Conservation (phyloP, 2,888 invertebrate genomes). For the Euspilapteryx auroguttella region DNA sequence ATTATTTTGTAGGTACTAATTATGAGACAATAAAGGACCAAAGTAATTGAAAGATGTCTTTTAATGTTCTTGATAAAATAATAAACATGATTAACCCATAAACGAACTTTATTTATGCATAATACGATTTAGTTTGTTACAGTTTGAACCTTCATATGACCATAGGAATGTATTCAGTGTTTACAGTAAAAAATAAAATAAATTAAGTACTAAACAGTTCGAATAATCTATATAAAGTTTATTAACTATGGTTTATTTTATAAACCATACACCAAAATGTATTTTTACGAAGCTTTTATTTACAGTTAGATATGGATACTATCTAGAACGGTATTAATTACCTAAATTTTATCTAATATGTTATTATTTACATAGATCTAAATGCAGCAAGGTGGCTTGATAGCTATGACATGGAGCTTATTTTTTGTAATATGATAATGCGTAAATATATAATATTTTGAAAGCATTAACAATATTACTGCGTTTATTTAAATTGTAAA, state of each 20-base stretch:
- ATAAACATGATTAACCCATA: constrained; percentile 20
- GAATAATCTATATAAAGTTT: too few relatives aligned
- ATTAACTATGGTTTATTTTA: constrained; percentile 47
- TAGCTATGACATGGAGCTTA: constrained; percentile 5
- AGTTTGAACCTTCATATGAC: constrained; percentile 41
- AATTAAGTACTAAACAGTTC: constrained; percentile 56
- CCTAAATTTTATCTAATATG: too few relatives aligned
- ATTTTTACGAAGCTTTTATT: constrained; percentile 7
- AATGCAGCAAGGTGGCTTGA: constrained; percentile 25
- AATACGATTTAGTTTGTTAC: constrained; percentile 33
- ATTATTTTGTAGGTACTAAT: too few relatives aligned
- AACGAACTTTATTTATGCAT: constrained; percentile 38
- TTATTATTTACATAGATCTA: constrained; percentile 11
- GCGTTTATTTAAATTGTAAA: too few relatives aligned
- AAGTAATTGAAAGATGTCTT: too few relatives aligned
- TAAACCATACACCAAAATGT: constrained; percentile 31
- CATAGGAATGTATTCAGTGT: constrained; percentile 47
- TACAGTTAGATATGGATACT: too few relatives aligned
- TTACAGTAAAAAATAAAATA: constrained; percentile 39
- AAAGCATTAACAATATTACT: too few relatives aligned
- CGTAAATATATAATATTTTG: too few relatives aligned
- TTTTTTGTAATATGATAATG: too few relatives aligned
- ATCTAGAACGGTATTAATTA: too few relatives aligned
- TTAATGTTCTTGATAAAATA: constrained; percentile 9
- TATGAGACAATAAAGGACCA: too few relatives aligned